Evolutionary conservation across 2,888 invertebrate genomes (phyloP), one percentile per base, ranked within the genome.

Genomic region (Plebejus argus): DNA sequence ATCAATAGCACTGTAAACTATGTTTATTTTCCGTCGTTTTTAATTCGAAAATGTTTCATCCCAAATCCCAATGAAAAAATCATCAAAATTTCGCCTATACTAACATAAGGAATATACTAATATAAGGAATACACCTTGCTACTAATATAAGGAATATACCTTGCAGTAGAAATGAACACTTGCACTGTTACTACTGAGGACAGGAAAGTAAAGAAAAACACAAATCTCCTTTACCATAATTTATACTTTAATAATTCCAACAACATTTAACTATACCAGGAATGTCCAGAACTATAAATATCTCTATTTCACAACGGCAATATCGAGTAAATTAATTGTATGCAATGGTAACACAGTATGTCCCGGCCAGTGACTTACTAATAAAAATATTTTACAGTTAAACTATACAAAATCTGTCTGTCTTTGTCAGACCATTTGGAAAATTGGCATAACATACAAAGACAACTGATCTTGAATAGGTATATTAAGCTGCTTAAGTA

Each of bases 231-330:
- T 88, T 87, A 89, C 89, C 86, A 87, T 84, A n/a, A n/a, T n/a
- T n/a, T n/a, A 87, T 88, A 86, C 82, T 87, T 90, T 90, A 88
- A 88, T 90, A 88, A 88, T 88, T 87, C 85, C 86, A 90, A 89
- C 88, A 90, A 89, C 88, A 89, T 86, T 84, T 88, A 86, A 88
- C 83, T 86, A 87, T 83, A 82, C 76, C 78, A 90, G 91, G 92
- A 92, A 92, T 92, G 92, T 92, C 88, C 86, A 84, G 84, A 87
- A 80, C 79, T 18, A 49, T 74, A 53, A 74, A 74, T 53, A 72
- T 72, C 12, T 74, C 28, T 70, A 76, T 33, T 45, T 12, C 23
- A 35, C 12, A 45, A 71, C 35, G 12, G 71, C 56, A 77, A 58
- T 61, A 61, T 15, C 61, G 33, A 39, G 70, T 76, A 77, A 23